Evolutionary conservation across 2,797 vertebrate species (phyloP), one percentile per base, ranked within the genome.

Genomic region (Mus minutoides): DNA sequence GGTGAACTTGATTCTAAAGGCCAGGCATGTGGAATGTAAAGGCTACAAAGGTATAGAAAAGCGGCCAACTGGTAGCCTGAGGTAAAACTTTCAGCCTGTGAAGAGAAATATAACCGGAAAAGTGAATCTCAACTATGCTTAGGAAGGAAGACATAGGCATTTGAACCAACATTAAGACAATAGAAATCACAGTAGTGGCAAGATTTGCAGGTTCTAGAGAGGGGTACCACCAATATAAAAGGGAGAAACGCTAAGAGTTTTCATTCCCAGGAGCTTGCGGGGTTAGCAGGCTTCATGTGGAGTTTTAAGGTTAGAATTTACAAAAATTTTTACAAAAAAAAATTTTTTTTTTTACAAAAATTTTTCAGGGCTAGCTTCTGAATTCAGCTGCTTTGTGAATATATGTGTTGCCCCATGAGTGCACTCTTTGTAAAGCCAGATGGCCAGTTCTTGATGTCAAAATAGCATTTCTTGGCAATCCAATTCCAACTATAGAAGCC

Each of bases 301-400:
- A 73, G 64, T 2, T 75, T 46, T 89, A 76, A 79, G 60, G 78
- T 86, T 94, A 83, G 79, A 93, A 91, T 90, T 96, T 85, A 80
- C 22, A 75, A 75, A 56, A n/a, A n/a, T n/a, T n/a, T n/a, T n/a
- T n/a, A n/a, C n/a, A n/a, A n/a, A n/a, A n/a, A n/a, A n/a, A n/a
- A n/a, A n/a, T n/a, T n/a, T n/a, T n/a, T n/a, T n/a, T n/a, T n/a
- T n/a, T n/a, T n/a, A n/a, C n/a, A n/a, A n/a, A n/a, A n/a, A n/a
- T n/a, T n/a, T n/a, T 87, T 94, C 62, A 87, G 31, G 46, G 31
- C 24, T 76, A 49, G 37, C 19, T 95, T 95, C 80, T 90, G 56
- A 96, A 77, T 93, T 92, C 85, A 90, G 67, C 40, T 77, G 84
- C 46, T 62, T 85, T 92, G 54, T 31, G 46, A 16, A 76, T 56